Evolutionary conservation across 2,797 vertebrate genomes (phyloP).

Genomic region (Numenius phaeopus): DNA sequence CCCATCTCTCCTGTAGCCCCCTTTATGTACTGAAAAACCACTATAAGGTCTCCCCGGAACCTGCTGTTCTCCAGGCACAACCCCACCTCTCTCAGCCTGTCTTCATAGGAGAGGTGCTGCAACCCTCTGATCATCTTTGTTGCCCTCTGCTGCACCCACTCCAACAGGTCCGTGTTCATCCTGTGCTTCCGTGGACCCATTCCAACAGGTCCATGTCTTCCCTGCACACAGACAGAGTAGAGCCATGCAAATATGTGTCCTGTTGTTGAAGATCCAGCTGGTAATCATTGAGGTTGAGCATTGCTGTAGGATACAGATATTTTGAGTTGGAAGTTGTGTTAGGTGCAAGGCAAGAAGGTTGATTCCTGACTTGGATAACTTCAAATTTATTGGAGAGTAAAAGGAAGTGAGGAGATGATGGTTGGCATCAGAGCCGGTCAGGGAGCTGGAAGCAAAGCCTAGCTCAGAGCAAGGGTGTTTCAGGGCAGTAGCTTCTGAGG

Average conservation of each 20-base stretch:
- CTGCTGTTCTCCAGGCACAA: too few species aligned
- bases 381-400: neutral
- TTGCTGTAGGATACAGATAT: neutral
- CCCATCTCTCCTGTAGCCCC: too few species aligned
- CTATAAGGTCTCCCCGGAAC: too few species aligned
- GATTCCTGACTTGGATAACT: neutral
- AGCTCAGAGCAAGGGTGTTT: neutral
- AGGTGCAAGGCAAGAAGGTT: neutral
- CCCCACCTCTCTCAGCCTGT: too few species aligned
- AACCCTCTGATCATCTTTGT: too few species aligned
- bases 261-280: neutral
- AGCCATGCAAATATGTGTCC: accelerated
- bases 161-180: too few species aligned
- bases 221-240: neutral
- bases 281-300: neutral
- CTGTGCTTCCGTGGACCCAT: too few species aligned
- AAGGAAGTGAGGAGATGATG: neutral
- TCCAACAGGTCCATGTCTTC: neutral
- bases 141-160: too few species aligned
- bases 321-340: neutral
- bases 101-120: too few species aligned
- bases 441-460: neutral
- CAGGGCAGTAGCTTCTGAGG: neutral
- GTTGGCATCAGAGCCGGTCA: accelerated
- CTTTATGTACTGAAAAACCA: too few species aligned